Base-by-base conservation (phyloP, 2,113 vertebrate genomes). In the Zosterops pallidus region DNA sequence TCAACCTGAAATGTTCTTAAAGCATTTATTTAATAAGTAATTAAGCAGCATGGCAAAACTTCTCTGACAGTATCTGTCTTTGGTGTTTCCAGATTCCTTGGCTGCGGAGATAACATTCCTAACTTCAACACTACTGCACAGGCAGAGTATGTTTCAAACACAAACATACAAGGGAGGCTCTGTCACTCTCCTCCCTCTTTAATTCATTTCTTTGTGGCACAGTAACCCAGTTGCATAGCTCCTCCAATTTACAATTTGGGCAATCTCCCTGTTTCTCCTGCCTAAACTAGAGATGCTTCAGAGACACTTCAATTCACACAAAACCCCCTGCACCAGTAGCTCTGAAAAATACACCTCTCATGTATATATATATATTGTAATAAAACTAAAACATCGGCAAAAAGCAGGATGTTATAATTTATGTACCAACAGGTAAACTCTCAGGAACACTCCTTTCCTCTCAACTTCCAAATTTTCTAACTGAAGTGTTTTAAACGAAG, bases 161-260 rank as follows among this genome's bases (percentile, higher is more conserved):
- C 56, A 78, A 71, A 79, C 49, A 76, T 8, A 69, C 26, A 59
- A 2, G 11, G 17, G 37, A 95, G 24, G 24, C 29, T 60, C 53
- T 39, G 41, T 26, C 79, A 79, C 19, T n/a, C 50, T 90, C 22
- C 50, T 72, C 19, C 35, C 12, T n/a, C 37, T 64, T 78, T 52
- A 44, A 75, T 13, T 19, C 52, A 57, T 53, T 53, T 46, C 26
- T 53, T 23, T 14, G 49, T 77, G 88, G 75, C 92, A 93, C 59
- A 90, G 90, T 94, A 92, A 96, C 82, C 65, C 75, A 93, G 11
- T 42, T 94, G 67, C 33, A 87, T 1, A 63, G 71, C 59, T 92
- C 25, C 26, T 83, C 37, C 39, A 65, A 6, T 33, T 22, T 1
- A 17, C 20, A 77, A 68, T 50, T 35, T 59, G 42, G 59, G 59